phyloP scores from a whole-genome alignment of 1,140 invertebrate genomes.

The Penaeus vannamei region DNA sequence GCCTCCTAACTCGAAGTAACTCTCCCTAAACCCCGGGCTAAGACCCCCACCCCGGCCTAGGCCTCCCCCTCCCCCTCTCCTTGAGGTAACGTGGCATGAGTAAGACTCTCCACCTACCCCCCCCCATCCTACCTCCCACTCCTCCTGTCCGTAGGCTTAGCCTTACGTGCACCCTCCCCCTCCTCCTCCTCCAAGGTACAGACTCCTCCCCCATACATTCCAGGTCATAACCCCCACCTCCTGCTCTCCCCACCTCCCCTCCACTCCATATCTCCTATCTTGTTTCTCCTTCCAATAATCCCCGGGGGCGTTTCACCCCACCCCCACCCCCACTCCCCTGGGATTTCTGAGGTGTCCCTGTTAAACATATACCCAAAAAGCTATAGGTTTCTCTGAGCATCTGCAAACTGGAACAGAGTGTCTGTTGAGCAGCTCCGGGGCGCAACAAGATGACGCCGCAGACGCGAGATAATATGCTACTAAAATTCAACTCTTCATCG shows the following conservation, averaged over 20 bases:
- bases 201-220: slow-evolving; percentile 3
- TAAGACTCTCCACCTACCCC: not conserved
- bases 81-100: not conserved
- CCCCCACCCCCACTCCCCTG: not conserved
- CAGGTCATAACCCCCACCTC: slow-evolving; percentile 1
- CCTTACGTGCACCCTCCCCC: not conserved
- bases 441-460: no score
- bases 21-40: not conserved
- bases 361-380: no score
- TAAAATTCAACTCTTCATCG: no score
- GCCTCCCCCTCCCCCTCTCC: not conserved
- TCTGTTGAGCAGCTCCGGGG: no score
- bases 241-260: not conserved
- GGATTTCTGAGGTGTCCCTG: no score
- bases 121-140: not conserved
- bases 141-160: not conserved
- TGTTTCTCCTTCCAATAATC: slow-evolving; percentile 6
- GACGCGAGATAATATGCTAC: no score
- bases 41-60: not conserved
- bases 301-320: not conserved
- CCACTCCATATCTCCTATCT: not conserved
- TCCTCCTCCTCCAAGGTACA: not conserved
- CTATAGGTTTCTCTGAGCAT: no score
- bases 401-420: no score
- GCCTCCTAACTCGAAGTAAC: not conserved